phyloP scores from a whole-genome alignment of 2,888 invertebrate species.

The Barypeithes pellucidus region DNA sequence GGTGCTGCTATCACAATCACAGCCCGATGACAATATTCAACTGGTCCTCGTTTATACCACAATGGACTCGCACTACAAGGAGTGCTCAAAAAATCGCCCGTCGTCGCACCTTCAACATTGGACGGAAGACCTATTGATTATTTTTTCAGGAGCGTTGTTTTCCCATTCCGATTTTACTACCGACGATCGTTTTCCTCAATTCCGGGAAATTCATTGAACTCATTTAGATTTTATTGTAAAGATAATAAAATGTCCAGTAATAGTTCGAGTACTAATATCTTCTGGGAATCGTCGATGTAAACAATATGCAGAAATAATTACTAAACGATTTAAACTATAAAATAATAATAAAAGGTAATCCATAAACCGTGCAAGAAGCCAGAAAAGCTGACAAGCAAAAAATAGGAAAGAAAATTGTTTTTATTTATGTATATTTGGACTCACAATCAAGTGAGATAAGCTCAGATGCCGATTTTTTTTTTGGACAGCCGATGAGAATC shows the following conservation, averaged over 20 bases:
- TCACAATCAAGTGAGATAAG: too few species aligned
- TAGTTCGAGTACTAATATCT: not conserved
- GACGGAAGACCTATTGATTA: constrained; percentile 32
- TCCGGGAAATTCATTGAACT: constrained; percentile 26
- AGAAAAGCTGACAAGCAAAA: too few species aligned
- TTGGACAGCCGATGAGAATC: too few species aligned
- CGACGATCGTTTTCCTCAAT: constrained; percentile 18
- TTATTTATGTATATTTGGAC: too few species aligned
- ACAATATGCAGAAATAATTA: not conserved
- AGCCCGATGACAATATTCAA: too few species aligned
- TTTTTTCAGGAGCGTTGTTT: constrained; percentile 27
- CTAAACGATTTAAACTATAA: too few species aligned
- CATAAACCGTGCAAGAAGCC: too few species aligned
- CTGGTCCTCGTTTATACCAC: constrained; percentile 6
- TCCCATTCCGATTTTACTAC: constrained; percentile 17
- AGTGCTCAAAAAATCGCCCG: constrained; percentile 28
- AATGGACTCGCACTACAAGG: constrained; percentile 1
- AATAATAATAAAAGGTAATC: too few species aligned
- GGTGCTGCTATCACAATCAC: too few species aligned
- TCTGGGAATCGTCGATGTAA: not conserved
- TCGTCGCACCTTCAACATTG: constrained; percentile 7
- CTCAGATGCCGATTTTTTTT: too few species aligned
- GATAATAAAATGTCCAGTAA: not conserved
- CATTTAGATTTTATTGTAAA: constrained; percentile 6
- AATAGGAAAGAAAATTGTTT: too few species aligned